A percentile compares a stretch with the other conserved stretches of the same genome.
These are phyloP conservation scores for Hesperophylax magnus DNA, from an alignment of 1,140 invertebrate species.

Conservation along the genomic window DNA sequence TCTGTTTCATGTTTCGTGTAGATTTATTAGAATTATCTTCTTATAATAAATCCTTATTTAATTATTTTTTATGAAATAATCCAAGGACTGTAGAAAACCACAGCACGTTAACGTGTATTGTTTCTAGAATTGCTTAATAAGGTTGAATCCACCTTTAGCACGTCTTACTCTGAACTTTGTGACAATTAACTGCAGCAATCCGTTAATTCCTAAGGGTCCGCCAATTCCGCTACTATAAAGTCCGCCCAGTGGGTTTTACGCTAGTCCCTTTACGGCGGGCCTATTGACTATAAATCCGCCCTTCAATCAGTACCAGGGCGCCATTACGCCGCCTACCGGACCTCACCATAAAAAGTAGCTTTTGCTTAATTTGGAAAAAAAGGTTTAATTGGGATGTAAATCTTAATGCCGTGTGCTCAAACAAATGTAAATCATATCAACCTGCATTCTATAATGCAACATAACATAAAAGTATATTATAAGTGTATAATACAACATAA, in stretches of 20 bases:
- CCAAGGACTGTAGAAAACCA: no score
- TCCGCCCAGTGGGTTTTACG: conserved; percentile 39
- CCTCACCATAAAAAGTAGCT: not conserved
- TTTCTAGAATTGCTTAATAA: no score
- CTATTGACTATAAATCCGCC: conserved; percentile 55
- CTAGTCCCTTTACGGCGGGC: conserved; percentile 53
- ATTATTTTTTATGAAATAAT: no score
- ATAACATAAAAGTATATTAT: no score
- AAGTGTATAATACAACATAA: no score
- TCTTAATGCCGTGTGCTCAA: not conserved
- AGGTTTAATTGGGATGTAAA: conserved; percentile 6
- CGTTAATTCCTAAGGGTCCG: conserved; percentile 19
- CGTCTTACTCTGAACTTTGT: conserved; percentile 19
- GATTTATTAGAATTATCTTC: no score
- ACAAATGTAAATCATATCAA: no score
- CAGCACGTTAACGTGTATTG: no score
- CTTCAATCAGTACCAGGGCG: conserved; percentile 50
- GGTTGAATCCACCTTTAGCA: not conserved
- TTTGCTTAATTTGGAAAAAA: conserved; percentile 18
- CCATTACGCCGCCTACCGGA: conserved; percentile 23
- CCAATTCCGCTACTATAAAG: conserved; percentile 44
- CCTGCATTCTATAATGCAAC: no score
- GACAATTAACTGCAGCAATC: conserved; percentile 49
- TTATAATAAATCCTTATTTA: no score
- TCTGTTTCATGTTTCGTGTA: no score